phyloP scores from a whole-genome alignment of 2,113 vertebrate species.

The Nymphicus hollandicus region DNA sequence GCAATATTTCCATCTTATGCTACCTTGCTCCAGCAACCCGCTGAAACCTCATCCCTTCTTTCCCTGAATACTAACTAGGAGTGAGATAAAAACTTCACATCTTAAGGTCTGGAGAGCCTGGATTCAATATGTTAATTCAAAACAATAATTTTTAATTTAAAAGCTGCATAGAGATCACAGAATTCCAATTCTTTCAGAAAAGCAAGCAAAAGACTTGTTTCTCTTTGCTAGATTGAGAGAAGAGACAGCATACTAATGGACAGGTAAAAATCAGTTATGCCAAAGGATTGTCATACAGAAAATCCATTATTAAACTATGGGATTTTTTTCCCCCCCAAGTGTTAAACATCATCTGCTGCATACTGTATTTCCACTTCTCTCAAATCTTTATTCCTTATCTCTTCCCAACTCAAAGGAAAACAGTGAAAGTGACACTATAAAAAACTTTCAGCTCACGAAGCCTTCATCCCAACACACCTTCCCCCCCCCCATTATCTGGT shows the following conservation, averaged over 20 bases:
- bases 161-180: neutral
- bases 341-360: neutral
- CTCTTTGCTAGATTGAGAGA: neutral
- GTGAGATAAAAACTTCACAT: neutral
- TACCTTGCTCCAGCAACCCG: neutral
- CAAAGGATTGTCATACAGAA: neutral
- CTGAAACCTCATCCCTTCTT: neutral
- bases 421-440: neutral
- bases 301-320: neutral
- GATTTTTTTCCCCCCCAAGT: neutral
- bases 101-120: neutral
- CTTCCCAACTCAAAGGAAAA: neutral
- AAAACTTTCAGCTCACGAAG: neutral
- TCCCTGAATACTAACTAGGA: neutral
- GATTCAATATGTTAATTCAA: neutral
- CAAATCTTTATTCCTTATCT: neutral
- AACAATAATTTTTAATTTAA: slow-evolving; percentile 4
- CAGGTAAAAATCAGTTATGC: neutral
- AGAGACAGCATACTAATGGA: neutral
- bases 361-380: neutral
- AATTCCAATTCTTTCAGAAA: neutral
- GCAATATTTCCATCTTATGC: neutral
- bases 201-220: neutral
- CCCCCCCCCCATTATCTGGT: neutral
- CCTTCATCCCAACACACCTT: neutral